Percentiles rank a stretch among this genome's conserved stretches.
These are phyloP conservation scores for Myocastor coypus DNA, from an alignment of 2,113 vertebrate species.

Conservation along the genomic window DNA sequence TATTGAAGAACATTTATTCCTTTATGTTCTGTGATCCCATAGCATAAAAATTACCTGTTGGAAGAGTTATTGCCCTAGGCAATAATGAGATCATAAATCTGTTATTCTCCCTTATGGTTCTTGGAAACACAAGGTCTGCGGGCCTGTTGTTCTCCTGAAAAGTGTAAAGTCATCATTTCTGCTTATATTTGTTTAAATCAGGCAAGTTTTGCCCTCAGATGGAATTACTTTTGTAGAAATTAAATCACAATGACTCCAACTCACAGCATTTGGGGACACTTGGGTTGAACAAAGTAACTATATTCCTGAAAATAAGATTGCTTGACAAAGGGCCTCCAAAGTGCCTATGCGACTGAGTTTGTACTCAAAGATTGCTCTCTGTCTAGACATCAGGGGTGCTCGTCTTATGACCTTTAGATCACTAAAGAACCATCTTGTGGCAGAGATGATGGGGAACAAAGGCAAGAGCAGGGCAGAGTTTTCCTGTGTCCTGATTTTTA, in stretches of 20 bases:
- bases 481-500: not conserved
- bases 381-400: not conserved
- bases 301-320: constrained; percentile 49
- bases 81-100: constrained; percentile 83
- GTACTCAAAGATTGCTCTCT: constrained; percentile 35
- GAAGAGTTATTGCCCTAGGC: constrained; percentile 80
- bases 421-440: not conserved
- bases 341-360: not conserved
- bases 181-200: constrained; percentile 70
- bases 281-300: constrained; percentile 75
- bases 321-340: constrained; percentile 59
- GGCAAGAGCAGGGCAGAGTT: not conserved
- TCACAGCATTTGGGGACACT: constrained; percentile 55
- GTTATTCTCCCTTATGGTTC: constrained; percentile 73
- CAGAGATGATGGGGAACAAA: not conserved
- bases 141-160: constrained; percentile 55
- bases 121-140: constrained; percentile 51
- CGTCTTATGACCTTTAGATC: not conserved
- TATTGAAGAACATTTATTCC: constrained; percentile 74
- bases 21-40: constrained; percentile 69
- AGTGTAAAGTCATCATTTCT: constrained; percentile 77
- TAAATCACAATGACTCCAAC: constrained; percentile 62
- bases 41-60: constrained; percentile 76
- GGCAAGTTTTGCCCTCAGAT: constrained; percentile 60
- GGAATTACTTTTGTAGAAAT: constrained; percentile 72